Conservation (phyloP, 2,797 vertebrate genomes). For the Sciurus vulgaris region DNA sequence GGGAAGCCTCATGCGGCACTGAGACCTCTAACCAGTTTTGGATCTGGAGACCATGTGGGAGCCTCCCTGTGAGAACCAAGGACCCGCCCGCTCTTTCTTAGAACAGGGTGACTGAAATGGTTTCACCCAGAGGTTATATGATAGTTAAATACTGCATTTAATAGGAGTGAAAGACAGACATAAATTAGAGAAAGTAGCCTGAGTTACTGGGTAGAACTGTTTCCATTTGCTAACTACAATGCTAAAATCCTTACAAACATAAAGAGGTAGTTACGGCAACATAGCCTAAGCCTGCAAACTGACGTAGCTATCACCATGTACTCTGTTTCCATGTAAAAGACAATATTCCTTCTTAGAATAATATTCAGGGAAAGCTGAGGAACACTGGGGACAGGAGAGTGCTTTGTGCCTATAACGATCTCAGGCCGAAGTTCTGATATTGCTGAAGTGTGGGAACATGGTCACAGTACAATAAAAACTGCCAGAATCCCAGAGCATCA, state of each 20-base stretch:
- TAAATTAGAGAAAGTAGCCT: not conserved
- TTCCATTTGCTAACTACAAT: not conserved
- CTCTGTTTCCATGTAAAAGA: not conserved
- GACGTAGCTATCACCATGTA: not conserved
- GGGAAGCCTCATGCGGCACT: fast-evolving
- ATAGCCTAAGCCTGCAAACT: not conserved
- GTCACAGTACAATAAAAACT: fast-evolving
- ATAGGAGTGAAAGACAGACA: not conserved
- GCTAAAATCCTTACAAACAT: not conserved
- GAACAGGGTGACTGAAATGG: not conserved
- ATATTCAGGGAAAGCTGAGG: not conserved
- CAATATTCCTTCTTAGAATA: not conserved
- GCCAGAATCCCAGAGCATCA: not conserved
- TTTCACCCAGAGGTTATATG: not conserved
- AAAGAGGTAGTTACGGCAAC: not conserved
- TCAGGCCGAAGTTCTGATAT: not conserved
- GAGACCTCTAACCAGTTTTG: not conserved
- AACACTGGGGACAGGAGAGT: not conserved
- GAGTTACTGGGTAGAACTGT: not conserved
- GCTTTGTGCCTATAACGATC: no score
- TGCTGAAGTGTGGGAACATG: not conserved
- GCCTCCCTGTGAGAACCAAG: not conserved
- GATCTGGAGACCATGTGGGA: not conserved
- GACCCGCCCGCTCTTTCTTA: not conserved
- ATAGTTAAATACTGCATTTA: not conserved